phyloP scores from a whole-genome alignment of 2,113 vertebrate species.

The Notothenia coriiceps region DNA sequence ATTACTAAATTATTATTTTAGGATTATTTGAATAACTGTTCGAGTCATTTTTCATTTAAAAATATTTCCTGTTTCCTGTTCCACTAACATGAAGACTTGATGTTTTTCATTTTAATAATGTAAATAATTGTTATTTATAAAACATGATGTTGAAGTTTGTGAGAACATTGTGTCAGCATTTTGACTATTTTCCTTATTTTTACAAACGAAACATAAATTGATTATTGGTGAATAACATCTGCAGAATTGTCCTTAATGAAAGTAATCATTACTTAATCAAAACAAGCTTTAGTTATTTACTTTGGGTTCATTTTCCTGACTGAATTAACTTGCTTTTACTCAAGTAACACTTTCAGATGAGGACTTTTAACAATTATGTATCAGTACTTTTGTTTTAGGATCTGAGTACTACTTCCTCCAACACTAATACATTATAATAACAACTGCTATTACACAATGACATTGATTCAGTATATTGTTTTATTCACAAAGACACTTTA shows the following conservation, averaged over 20 bases:
- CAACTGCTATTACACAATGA: background rate
- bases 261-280: background rate
- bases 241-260: background rate
- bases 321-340: background rate
- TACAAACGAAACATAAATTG: background rate
- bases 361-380: background rate
- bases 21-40: too few relatives aligned
- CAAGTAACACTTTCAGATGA: background rate
- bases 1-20: too few relatives aligned
- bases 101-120: background rate
- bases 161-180: background rate
- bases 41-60: background rate
- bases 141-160: background rate
- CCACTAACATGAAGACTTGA: background rate
- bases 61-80: background rate
- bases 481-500: conserved; percentile 56
- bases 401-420: background rate
- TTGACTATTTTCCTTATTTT: background rate
- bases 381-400: background rate
- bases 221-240: too few relatives aligned
- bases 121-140: background rate
- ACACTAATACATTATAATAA: background rate
- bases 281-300: too few relatives aligned
- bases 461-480: conserved; percentile 20
- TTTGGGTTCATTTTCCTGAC: background rate